Base-by-base conservation (phyloP, 2,888 invertebrate genomes). In the Lochmaea capreae region DNA sequence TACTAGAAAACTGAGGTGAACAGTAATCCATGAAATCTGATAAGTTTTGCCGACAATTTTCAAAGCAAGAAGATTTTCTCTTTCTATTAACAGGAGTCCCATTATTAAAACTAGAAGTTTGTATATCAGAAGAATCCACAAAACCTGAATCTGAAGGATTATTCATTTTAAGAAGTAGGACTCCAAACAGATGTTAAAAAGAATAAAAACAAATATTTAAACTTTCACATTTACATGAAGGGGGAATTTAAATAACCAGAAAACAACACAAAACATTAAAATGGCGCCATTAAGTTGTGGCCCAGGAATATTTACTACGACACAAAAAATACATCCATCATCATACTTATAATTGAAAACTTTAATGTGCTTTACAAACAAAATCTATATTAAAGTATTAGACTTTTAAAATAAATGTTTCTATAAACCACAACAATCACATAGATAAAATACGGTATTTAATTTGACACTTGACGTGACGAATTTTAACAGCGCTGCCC, bases 1-100 rank as follows among this genome's bases (percentile, higher is more conserved):
- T 85, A 75, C 85, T 86, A 1, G 84, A 85, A 77, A 82, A 81
- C 76, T 80, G 77, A 11, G 81, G 81, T 14, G 81, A 77, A 54
- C 75, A 79, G 8, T 79, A 76, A 54, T 81, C 81, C 16, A 82
- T 69, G n/a, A 77, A 75, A 65, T 81, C 79, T 49, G 77, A 73
- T 67, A 79, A 72, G 49, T 77, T 79, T 66, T 77, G 76, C 12
- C 65, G 67, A 33, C 68, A 73, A 71, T 75, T 75, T 46, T 74
- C 75, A 43, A 75, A 59, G 65, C 75, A 76, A 22, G 77, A 71
- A 46, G 81, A 80, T 71, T 84, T 84, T 66, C 84, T 79, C 75
- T 84, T 84, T 42, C 83, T 82, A 33, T 80, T 80, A 49, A 74
- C 71, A 52, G 57, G 65, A 22, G 62, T 76, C 33, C 77, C 78